A percentile compares a stretch with the other conserved stretches of the same genome.
Conservation (phyloP, 2,888 invertebrate species). For the Tryphoninae sp. region DNA sequence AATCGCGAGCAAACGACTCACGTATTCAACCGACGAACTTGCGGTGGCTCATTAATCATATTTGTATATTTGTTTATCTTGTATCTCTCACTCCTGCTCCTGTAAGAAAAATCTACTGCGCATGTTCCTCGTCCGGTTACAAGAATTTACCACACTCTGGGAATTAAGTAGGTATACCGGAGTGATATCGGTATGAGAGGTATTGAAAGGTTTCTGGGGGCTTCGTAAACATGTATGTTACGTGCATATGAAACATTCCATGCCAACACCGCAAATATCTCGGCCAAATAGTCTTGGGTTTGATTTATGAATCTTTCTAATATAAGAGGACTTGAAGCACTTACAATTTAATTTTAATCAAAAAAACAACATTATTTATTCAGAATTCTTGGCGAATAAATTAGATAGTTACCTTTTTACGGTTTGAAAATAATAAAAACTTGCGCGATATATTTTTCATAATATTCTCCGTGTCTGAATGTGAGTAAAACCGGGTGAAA, state of each 20-base stretch:
- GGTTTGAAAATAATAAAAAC: no score
- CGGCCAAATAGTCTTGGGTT: no score
- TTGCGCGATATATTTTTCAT: no score
- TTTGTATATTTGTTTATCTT: not conserved
- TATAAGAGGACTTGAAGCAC: no score
- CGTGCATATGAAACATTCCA: not conserved
- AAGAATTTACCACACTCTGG: not conserved
- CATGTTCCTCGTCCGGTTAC: not conserved
- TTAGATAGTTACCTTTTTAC: no score
- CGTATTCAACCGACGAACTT: not conserved
- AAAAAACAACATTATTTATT: no score
- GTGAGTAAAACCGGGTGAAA: no score
- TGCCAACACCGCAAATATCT: no score
- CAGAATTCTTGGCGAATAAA: no score
- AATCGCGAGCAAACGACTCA: not conserved
- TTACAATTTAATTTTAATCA: no score
- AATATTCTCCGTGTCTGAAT: no score
- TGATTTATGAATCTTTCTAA: no score
- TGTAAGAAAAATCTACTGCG: not conserved
- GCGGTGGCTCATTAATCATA: not conserved
- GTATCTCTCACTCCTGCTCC: not conserved
- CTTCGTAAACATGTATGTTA: conserved; percentile 27
- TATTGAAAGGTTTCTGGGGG: conserved; percentile 20
- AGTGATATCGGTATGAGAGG: not conserved
- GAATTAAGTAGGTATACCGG: not conserved